phyloP scores from a whole-genome alignment of 2,888 invertebrate genomes.

The Hydroisotoma schaefferi region DNA sequence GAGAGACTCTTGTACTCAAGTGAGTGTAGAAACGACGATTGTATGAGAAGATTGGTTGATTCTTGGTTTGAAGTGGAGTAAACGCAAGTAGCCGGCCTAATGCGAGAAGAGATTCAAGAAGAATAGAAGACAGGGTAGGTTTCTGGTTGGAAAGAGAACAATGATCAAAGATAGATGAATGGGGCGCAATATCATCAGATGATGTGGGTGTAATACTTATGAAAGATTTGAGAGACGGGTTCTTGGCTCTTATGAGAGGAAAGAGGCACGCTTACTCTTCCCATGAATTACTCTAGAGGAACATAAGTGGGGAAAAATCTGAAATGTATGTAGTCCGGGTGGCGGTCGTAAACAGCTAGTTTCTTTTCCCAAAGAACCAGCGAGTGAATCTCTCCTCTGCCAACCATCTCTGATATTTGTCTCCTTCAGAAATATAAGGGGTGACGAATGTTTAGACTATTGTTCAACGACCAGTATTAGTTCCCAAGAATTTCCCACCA shows the following conservation, averaged over 20 bases:
- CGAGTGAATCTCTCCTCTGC: neutral
- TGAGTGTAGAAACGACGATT: too few species aligned
- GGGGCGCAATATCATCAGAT: constrained; percentile 43
- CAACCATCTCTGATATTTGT: neutral
- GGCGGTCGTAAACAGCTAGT: neutral
- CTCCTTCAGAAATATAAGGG: constrained; percentile 1
- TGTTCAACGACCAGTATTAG: neutral
- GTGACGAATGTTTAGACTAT: constrained; percentile 2
- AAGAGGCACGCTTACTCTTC: too few species aligned
- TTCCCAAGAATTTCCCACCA: neutral
- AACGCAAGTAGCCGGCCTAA: too few species aligned
- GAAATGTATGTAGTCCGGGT: neutral
- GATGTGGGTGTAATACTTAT: constrained; percentile 44
- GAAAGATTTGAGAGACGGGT: constrained; percentile 41
- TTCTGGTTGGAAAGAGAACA: too few species aligned
- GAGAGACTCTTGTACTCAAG: too few species aligned
- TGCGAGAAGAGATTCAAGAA: too few species aligned
- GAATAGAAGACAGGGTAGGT: too few species aligned
- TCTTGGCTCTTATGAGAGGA: constrained; percentile 19
- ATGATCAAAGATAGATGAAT: constrained; percentile 42
- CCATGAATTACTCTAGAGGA: too few species aligned
- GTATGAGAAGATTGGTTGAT: too few species aligned
- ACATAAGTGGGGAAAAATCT: neutral
- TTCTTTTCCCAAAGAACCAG: neutral
- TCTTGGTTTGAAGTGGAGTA: too few species aligned